Base-by-base conservation (phyloP, 2,888 invertebrate genomes). In the Nomada lathburiana region DNA sequence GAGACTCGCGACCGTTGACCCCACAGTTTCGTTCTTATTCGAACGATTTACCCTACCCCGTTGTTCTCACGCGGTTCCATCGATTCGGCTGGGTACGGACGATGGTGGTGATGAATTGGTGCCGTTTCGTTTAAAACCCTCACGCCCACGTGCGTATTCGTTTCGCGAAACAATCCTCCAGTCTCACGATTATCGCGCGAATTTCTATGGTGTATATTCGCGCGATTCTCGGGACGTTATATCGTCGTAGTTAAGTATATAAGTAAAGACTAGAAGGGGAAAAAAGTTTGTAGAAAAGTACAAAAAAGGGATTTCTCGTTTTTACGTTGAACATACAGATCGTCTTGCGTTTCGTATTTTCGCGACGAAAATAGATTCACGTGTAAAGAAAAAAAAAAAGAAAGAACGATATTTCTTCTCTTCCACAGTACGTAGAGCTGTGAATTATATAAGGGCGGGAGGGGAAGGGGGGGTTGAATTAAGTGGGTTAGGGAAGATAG, bases 261-360 rank as follows among this genome's bases (percentile, higher is more conserved):
- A 84, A 85, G 83, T 74, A 64, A 79, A 88, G 89, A 89, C 79
- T 86, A 90, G 87, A 83, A 85, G 82, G 83, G 85, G 83, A 85
- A 90, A 89, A 90, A 89, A 13, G 47, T 91, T 92, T 87, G 90
- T 92, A 92, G 91, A 92, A 92, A 88, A 93, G 93, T 93, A 93
- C 93, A 93, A 93, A 93, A 91, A 90, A 85, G 82, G 86, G 83
- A 90, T 89, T 85, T 82, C 89, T 75, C 76, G 50, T 69, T 85
- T 87, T 84, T 80, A 78, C 69, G 81, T 83, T 76, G 62, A 80
- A 53, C 47, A 57, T 72, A 67, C 79, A 62, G 78, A 83, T 77
- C 76, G 77, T 79, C 83, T 80, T 76, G 72, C 47, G 80, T 77
- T 78, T 65, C 64, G 63, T 60, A 67, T 78, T 57, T 77, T 76